Evolutionary conservation across 2,113 vertebrate genomes (phyloP), one percentile per base, ranked within the genome.

Genomic region (Grammomys surdaster): DNA sequence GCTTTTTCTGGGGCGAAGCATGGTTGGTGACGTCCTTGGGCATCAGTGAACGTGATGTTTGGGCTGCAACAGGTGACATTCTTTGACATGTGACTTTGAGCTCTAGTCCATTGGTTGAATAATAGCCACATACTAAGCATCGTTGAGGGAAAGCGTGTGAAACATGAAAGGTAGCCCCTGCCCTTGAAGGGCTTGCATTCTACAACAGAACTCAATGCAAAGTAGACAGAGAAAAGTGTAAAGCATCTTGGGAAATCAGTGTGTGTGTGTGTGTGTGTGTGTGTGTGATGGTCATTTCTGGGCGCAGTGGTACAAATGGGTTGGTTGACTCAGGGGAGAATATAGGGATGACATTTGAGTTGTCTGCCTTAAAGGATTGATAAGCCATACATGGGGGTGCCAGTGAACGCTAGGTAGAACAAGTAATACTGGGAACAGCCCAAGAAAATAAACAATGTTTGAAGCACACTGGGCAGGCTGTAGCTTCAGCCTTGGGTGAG

Each of bases 61-160:
- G 72, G 69, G 28, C 60, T 95, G 60, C 90, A 96, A 96, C 88
- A 96, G 95, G 95, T 97, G 73, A 89, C 24, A 17, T 58, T 90
- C 51, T 90, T 69, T 54, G 75, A 60, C 48, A 40, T 40, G 56
- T 26, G 24, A 63, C 88, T 96, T 67, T 92, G 91, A 67, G 86
- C 40, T 72, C 80, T 73, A 56, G n/a, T 85, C 85, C 69, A 54
- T 75, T 94, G 88, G 70, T 78, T 88, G 88, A 90, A 73, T 82
- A 73, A 70, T 75, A 33, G 11, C 24, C 10, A 67, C 20, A 28
- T 85, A 63, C 70, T 93, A 73, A 81, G 81, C 46, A n/a, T 85
- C 73, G 28, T 46, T 86, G 91, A 93, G 20, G 51, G 36, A 51
- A 19, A 93, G 76, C 36, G 31, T 31, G 33, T 11, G 5, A 56